Evolutionary conservation across 2,888 invertebrate species (phyloP).

Genomic region (Dendrolimus houi): DNA sequence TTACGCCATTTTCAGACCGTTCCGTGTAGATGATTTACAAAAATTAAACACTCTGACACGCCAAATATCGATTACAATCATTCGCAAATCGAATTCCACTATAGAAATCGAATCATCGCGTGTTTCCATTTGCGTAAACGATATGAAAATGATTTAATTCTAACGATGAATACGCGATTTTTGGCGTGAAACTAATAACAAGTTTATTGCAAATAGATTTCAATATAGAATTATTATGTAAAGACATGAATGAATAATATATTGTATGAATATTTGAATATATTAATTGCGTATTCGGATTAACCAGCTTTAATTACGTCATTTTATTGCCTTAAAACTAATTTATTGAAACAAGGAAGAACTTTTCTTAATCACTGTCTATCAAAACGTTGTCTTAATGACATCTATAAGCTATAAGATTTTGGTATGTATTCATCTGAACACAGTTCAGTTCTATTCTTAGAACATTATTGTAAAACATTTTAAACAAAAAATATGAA

Average conservation of each 20-base stretch:
- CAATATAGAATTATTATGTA: not conserved
- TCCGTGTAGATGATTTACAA: not conserved
- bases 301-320: no score
- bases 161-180: constrained; percentile 7
- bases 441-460: no score
- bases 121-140: constrained; percentile 28
- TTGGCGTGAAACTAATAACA: not conserved
- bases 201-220: not conserved
- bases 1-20: not conserved
- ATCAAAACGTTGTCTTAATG: no score
- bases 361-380: no score
- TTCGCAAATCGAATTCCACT: constrained; percentile 21
- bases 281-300: no score
- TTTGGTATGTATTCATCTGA: no score
- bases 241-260: not conserved
- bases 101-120: constrained; percentile 30
- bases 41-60: constrained; percentile 17
- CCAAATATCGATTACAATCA: constrained; percentile 16
- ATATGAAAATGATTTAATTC: constrained; percentile 12
- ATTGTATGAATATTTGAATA: not conserved
- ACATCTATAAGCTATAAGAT: no score
- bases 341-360: no score
- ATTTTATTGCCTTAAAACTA: no score
- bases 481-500: no score
- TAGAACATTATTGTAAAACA: no score